phyloP scores from a whole-genome alignment of 2,888 invertebrate genomes.

The Ennomos erosarius region DNA sequence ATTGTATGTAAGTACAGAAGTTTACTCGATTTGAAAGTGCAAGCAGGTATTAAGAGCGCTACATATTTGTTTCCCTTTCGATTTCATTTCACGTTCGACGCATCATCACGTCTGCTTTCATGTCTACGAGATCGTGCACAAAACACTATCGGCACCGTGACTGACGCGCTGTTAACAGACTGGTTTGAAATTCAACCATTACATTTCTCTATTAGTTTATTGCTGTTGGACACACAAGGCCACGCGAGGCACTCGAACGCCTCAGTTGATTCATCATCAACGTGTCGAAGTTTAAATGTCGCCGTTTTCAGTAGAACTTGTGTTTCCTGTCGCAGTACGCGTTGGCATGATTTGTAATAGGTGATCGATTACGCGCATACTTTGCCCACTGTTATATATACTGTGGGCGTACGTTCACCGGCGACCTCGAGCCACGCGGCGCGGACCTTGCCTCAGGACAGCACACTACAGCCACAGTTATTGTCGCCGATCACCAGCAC shows the following conservation, averaged over 20 bases:
- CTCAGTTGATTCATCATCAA: constrained; percentile 10
- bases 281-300: constrained; percentile 33
- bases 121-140: constrained; percentile 26
- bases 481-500: constrained; percentile 46
- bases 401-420: constrained; percentile 66
- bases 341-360: constrained; percentile 37
- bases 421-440: constrained; percentile 67
- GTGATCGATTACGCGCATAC: constrained; percentile 62
- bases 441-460: constrained; percentile 74
- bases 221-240: constrained; percentile 24
- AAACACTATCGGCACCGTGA: constrained; percentile 11
- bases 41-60: constrained; percentile 14
- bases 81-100: constrained; percentile 37
- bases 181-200: background rate
- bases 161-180: constrained; percentile 1
- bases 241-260: constrained; percentile 13
- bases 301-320: constrained; percentile 32
- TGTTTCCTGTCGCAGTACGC: constrained; percentile 26
- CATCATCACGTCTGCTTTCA: constrained; percentile 37
- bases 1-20: background rate
- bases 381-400: constrained; percentile 44
- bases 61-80: constrained; percentile 36
- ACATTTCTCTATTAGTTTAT: constrained; percentile 18
- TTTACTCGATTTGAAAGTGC: constrained; percentile 38
- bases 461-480: constrained; percentile 46